These are phyloP conservation scores for Zonotrichia albicollis DNA, from an alignment of 2,797 vertebrate species.

Conservation along the genomic window DNA sequence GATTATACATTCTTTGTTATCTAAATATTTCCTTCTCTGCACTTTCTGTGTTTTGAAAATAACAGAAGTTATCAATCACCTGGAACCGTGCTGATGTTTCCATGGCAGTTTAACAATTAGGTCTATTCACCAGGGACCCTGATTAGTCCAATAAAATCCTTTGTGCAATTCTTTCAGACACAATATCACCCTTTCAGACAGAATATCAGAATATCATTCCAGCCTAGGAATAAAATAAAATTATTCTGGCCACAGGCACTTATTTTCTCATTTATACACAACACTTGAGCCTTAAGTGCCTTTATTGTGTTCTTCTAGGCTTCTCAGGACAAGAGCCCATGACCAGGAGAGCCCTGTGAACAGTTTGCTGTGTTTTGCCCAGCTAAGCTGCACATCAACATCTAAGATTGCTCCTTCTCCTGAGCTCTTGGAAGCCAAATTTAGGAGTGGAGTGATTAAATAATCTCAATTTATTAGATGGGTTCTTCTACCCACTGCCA, in stretches of 20 bases:
- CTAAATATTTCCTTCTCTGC: conserved; percentile 37
- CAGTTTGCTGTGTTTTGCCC: background rate
- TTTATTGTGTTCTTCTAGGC: background rate
- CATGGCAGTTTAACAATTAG: conserved; percentile 65
- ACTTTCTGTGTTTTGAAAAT: conserved; percentile 52
- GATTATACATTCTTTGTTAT: conserved; percentile 22
- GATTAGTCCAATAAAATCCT: conserved; percentile 44
- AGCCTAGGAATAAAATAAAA: conserved; percentile 7
- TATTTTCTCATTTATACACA: conserved; percentile 27
- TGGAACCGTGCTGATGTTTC: conserved; percentile 45
- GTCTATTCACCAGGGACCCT: conserved; percentile 39
- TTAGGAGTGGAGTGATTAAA: background rate
- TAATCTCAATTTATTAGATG: background rate
- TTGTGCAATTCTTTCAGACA: conserved; percentile 35
- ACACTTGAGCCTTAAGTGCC: background rate
- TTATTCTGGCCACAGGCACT: conserved; percentile 17
- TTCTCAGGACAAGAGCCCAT: background rate
- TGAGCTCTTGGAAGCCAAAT: background rate
- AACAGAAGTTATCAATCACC: conserved; percentile 59
- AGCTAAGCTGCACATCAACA: background rate
- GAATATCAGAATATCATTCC: background rate
- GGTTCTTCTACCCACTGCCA: too few relatives aligned
- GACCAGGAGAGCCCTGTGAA: background rate
- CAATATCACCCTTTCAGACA: background rate
- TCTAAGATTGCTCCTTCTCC: background rate